These are phyloP conservation scores for Myripristis murdjan DNA, from an alignment of 2,797 vertebrate species.

Conservation along the genomic window DNA sequence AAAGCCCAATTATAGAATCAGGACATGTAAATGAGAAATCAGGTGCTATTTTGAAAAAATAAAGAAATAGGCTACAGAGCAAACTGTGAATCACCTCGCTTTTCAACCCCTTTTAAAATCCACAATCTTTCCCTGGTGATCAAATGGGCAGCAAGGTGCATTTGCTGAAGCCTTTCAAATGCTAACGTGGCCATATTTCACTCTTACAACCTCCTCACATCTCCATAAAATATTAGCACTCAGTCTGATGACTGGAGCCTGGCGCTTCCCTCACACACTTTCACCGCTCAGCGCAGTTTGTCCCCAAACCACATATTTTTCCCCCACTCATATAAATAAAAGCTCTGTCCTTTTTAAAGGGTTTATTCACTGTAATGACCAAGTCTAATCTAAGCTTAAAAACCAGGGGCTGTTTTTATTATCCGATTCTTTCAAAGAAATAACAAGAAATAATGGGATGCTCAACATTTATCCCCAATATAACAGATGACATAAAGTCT, in stretches of 20 bases:
- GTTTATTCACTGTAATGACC: slow-evolving; percentile 24
- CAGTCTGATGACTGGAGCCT: slow-evolving; percentile 78
- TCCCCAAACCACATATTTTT: slow-evolving; percentile 55
- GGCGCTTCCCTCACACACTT: slow-evolving; percentile 30
- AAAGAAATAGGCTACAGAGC: slow-evolving; percentile 48
- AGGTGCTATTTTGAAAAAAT: slow-evolving; percentile 65
- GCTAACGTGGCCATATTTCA: slow-evolving; percentile 82
- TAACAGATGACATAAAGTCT: not conserved
- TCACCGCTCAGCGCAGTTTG: slow-evolving; percentile 62
- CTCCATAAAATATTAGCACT: slow-evolving; percentile 86
- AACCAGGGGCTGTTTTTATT: not conserved
- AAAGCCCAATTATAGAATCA: slow-evolving; percentile 39
- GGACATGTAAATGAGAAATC: slow-evolving; percentile 64
- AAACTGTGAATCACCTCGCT: slow-evolving; percentile 75
- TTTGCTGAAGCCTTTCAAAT: slow-evolving; percentile 77
- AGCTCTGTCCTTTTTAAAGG: slow-evolving; percentile 29
- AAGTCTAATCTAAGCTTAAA: not conserved
- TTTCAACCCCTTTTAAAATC: slow-evolving; percentile 76
- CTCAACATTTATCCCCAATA: too few relatives aligned
- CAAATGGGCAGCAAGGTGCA: slow-evolving; percentile 76
- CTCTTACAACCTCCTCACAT: slow-evolving; percentile 79
- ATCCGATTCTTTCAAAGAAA: too few relatives aligned
- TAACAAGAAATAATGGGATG: too few relatives aligned
- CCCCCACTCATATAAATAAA: slow-evolving; percentile 44
- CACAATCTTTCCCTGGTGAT: slow-evolving; percentile 66